These are phyloP conservation scores for Axis porcinus DNA, from an alignment of 2,113 vertebrate species.

Conservation along the genomic window DNA sequence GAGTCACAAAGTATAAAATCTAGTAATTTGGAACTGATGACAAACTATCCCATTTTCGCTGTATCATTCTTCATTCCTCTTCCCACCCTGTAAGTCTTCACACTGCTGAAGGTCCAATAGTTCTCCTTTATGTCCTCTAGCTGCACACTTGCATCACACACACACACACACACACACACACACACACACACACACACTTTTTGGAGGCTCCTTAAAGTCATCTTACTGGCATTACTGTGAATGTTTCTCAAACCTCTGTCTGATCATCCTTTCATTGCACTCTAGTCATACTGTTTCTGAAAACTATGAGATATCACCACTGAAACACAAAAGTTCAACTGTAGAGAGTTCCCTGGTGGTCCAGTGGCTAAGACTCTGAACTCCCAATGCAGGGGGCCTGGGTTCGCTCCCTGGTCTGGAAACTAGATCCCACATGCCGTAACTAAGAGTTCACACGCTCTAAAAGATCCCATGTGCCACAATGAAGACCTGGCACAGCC, in stretches of 20 bases:
- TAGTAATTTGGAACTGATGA: background rate
- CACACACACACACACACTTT: background rate
- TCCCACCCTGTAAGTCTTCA: background rate
- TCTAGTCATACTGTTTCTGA: background rate
- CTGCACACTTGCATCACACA: background rate
- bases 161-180: background rate
- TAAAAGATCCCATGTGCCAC: background rate
- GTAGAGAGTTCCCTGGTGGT: background rate
- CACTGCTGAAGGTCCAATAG: background rate
- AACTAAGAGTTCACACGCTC: background rate
- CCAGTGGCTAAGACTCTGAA: background rate
- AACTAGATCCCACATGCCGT: background rate
- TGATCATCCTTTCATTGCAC: background rate
- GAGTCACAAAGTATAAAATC: background rate
- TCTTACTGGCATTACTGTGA: background rate
- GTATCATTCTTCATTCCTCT: background rate
- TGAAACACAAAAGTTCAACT: background rate
- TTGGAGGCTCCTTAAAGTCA: background rate
- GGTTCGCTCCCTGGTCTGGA: background rate
- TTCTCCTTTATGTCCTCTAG: background rate
- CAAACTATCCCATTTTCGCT: background rate
- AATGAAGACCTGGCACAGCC: background rate
- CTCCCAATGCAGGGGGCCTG: background rate
- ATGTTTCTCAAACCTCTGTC: background rate
- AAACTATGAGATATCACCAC: background rate